Evolutionary conservation across 2,797 vertebrate genomes (phyloP), one percentile per base, ranked within the genome.

Genomic region (Clarias platycephalus): DNA sequence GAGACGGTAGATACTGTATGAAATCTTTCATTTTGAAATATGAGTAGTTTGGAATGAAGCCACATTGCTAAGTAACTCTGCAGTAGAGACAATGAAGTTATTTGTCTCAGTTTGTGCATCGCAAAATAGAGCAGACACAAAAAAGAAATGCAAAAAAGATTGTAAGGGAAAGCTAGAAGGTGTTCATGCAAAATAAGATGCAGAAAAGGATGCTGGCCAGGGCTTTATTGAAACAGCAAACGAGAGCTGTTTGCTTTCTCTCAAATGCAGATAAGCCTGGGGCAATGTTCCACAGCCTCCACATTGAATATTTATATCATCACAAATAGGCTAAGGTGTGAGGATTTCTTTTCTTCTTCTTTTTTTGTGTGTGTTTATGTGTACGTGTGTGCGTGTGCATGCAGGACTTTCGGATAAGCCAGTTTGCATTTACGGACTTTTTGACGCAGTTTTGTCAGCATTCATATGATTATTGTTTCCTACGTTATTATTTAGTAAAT

Each of bases 231-330:
- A 93, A 91, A 91, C 86, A 84, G 66, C 74, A 82, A 83, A 87
- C 64, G 85, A 89, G 72, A 88, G 85, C 78, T 90, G 91, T 89
- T 91, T 89, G 87, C 85, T 88, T 90, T 84, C 78, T 88, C 77
- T 90, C 89, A 92, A 93, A 91, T 90, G 88, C 89, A 91, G 92
- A 94, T 93, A 92, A 94, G 91, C 93, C 92, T 87, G 90, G 85
- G 90, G 93, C 92, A 88, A 91, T 91, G 89, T 93, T 92, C 90
- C 87, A 86, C 87, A 91, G 80, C 85, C 89, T 91, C 90, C 90
- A 85, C 88, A 81, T 72, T 60, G 83, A 89, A 84, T 86, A 86
- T 87, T 89, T 87, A 82, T 88, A 40, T 84, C 58, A 77, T 86
- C 72, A 84, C 67, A 82, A 86, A 74, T 74, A 80, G 85, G 72